Evolutionary conservation across 1,140 invertebrate species (phyloP).

Genomic region (Uloborus diversus): DNA sequence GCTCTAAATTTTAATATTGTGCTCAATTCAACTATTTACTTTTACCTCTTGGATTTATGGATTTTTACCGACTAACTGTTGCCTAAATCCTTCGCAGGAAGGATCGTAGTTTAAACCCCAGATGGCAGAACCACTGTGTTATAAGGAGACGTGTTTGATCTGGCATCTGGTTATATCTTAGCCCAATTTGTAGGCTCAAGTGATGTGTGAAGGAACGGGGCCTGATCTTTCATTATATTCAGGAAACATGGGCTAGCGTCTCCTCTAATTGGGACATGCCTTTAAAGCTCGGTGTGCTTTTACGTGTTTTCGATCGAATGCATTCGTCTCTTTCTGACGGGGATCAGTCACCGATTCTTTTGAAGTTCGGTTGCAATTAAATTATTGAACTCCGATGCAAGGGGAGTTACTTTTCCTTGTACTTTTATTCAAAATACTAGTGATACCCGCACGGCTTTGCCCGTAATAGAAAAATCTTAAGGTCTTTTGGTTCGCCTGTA

Average conservation of each 20-base stretch:
- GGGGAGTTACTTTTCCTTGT: not conserved
- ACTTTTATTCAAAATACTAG: too few species aligned
- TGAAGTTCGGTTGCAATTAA: constrained; percentile 37
- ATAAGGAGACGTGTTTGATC: too few species aligned
- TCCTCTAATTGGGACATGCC: constrained; percentile 26
- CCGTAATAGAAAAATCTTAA: too few species aligned
- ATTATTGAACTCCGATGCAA: constrained; percentile 35
- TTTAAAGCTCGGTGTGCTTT: not conserved
- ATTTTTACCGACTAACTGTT: too few species aligned
- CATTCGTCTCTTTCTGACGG: not conserved
- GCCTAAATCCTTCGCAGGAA: too few species aligned
- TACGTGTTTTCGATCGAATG: constrained; percentile 30
- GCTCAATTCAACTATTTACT: too few species aligned
- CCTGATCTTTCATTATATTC: constrained; percentile 36
- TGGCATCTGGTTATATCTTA: not conserved
- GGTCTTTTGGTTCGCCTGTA: too few species aligned
- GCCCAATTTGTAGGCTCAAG: constrained; percentile 12
- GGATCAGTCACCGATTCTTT: constrained; percentile 15
- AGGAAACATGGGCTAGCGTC: constrained; percentile 18
- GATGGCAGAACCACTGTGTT: too few species aligned
- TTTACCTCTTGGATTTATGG: too few species aligned
- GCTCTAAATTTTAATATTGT: too few species aligned
- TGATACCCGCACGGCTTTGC: too few species aligned
- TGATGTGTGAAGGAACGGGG: constrained; percentile 40
- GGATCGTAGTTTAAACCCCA: too few species aligned